A percentile compares a stretch with the other conserved stretches of the same genome.
Conservation (phyloP, 2,888 invertebrate genomes). For the Agrotis ipsilon region DNA sequence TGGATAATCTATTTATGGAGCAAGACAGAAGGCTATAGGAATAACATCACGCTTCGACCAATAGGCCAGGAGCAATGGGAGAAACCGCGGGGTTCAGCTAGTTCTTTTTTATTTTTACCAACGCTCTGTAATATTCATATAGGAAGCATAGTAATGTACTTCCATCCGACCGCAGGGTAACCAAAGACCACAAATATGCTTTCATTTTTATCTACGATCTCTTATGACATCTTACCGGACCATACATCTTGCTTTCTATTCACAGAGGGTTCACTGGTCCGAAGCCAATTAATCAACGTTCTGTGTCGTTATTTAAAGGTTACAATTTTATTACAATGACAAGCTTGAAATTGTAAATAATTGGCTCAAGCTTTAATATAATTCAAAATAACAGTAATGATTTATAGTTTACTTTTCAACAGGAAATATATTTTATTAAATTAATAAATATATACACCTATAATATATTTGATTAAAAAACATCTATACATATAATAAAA, state of each 20-base stretch:
- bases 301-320: conserved; percentile 29
- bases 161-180: conserved; percentile 67
- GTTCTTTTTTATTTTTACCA: conserved; percentile 11
- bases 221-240: conserved; percentile 74
- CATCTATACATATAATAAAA: too few relatives aligned
- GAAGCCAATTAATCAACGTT: conserved; percentile 58
- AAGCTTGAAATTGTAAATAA: conserved; percentile 25
- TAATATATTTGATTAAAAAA: too few relatives aligned
- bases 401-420: too few relatives aligned
- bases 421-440: too few relatives aligned
- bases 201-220: conserved; percentile 81
- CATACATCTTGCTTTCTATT: conserved; percentile 79
- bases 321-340: conserved; percentile 48
- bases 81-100: too few relatives aligned
- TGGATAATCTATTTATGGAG: too few relatives aligned
- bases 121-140: conserved; percentile 43
- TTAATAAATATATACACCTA: too few relatives aligned
- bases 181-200: conserved; percentile 68
- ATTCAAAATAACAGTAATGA: neutral
- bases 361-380: conserved; percentile 1
- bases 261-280: conserved; percentile 54
- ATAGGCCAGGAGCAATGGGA: too few relatives aligned
- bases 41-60: too few relatives aligned
- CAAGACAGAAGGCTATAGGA: too few relatives aligned
- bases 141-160: conserved; percentile 61